Evolutionary conservation across 1,140 invertebrate genomes (phyloP), one percentile per base, ranked within the genome.

Genomic region (Euschistus heros): DNA sequence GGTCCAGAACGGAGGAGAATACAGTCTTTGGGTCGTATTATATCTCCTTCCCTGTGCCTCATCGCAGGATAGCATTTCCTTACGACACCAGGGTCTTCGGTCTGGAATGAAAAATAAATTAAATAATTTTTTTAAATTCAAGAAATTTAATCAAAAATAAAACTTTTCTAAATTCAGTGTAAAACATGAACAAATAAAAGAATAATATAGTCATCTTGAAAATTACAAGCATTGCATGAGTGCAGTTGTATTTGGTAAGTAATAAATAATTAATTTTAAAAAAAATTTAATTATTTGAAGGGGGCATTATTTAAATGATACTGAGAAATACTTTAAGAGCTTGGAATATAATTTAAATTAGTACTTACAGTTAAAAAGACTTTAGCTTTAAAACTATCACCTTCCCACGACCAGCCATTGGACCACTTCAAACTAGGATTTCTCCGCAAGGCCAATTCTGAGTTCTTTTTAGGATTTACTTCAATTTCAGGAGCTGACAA

Each of bases 321-420:
- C n/a, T n/a, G n/a, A n/a, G n/a, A n/a, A n/a, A n/a, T n/a, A n/a
- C n/a, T n/a, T n/a, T n/a, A n/a, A n/a, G n/a, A n/a, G n/a, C n/a
- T n/a, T n/a, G n/a, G n/a, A n/a, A n/a, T n/a, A 30, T 30, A 4
- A 30, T 30, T 30, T 30, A 30, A 30, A 57, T 15, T n/a, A n/a
- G 26, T n/a, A 83, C 84, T 86, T 79, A 94, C 92, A 78, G 88
- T 90, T 70, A 94, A 77, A 78, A 88, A 92, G 69, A 95, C 88
- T 80, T 87, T 87, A 54, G 86, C 85, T 72, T 91, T 81, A 71
- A 86, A 89, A 13, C 88, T 79, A 70, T 90, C 83, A 37, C 92
- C 92, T 72, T 90, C 85, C 89, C 91, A 95, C 62, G 82, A 85
- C 92, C 92, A 96, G 6, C 92, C 92, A 72, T 94, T 93, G 70